Percentiles rank a stretch among this genome's conserved stretches.
phyloP scores from a whole-genome alignment of 2,888 invertebrate species.

The Sminthurinus aureus region DNA sequence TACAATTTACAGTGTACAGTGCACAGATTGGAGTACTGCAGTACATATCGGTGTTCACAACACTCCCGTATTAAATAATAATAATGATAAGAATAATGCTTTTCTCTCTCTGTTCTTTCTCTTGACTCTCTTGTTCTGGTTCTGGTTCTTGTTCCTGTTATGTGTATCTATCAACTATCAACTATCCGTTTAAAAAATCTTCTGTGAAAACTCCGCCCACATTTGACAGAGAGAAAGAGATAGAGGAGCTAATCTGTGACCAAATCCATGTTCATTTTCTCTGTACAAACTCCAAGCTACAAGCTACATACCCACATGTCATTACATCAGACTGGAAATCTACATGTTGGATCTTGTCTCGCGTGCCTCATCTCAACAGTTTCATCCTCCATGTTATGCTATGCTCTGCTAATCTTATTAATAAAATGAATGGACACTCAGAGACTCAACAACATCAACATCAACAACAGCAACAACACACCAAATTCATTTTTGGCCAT shows the following conservation, averaged over 20 bases:
- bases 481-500: background rate
- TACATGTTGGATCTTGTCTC: background rate
- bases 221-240: background rate
- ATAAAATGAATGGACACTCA: slow-evolving; percentile 27
- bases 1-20: background rate
- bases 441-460: slow-evolving; percentile 17
- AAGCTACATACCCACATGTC: background rate
- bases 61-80: no score
- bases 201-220: slow-evolving; percentile 20
- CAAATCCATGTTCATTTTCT: background rate
- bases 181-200: background rate
- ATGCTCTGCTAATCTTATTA: slow-evolving; percentile 38
- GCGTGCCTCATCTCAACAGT: slow-evolving; percentile 24
- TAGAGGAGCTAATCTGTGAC: background rate
- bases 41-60: no score
- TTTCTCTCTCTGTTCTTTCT: slow-evolving; percentile 8
- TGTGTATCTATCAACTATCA: background rate
- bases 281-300: background rate
- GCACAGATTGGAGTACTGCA: no score
- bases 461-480: background rate
- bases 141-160: background rate
- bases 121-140: slow-evolving; percentile 10
- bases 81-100: background rate
- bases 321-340: background rate
- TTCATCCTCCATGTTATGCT: background rate